Conservation (phyloP, 2,888 invertebrate species). For the Omphaloscelis lunosa region DNA sequence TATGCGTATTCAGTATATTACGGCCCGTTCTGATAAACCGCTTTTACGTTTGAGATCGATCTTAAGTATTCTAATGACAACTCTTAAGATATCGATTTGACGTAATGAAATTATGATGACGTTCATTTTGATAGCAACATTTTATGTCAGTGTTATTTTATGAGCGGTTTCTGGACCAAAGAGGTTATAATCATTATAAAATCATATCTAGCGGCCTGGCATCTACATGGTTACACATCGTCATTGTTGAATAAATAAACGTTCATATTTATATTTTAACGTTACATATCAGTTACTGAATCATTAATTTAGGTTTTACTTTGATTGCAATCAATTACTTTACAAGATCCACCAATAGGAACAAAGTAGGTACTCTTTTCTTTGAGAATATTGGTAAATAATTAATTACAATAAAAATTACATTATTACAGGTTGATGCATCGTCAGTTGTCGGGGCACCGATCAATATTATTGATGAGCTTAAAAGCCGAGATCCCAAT, state of each 20-base stretch:
- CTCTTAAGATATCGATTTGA: conserved; percentile 16
- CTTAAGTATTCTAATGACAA: conserved; percentile 16
- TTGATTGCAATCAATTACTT: conserved; percentile 8
- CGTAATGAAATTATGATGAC: conserved; percentile 1
- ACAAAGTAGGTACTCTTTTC: background rate
- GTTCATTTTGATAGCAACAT: conserved; percentile 30
- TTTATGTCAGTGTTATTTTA: background rate
- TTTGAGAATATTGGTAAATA: background rate
- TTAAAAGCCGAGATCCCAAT: conserved; percentile 25
- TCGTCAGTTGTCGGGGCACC: background rate
- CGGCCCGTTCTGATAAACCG: conserved; percentile 20
- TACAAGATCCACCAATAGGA: background rate
- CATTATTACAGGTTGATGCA: background rate
- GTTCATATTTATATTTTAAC: conserved; percentile 53
- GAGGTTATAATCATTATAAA: conserved; percentile 18
- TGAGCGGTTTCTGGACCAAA: conserved; percentile 39
- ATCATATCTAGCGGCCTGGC: conserved; percentile 51
- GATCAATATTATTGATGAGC: conserved; percentile 6
- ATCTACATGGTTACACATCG: conserved; percentile 35
- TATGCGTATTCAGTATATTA: conserved; percentile 31
- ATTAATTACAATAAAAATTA: conserved; percentile 21
- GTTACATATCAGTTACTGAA: conserved; percentile 48
- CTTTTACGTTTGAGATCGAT: conserved; percentile 35
- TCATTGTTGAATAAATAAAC: conserved; percentile 59
- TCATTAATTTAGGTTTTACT: conserved; percentile 23